Evolutionary conservation across 2,113 vertebrate species (phyloP), one percentile per base, ranked within the genome.

Genomic region (Myrmecophaga tridactyla): DNA sequence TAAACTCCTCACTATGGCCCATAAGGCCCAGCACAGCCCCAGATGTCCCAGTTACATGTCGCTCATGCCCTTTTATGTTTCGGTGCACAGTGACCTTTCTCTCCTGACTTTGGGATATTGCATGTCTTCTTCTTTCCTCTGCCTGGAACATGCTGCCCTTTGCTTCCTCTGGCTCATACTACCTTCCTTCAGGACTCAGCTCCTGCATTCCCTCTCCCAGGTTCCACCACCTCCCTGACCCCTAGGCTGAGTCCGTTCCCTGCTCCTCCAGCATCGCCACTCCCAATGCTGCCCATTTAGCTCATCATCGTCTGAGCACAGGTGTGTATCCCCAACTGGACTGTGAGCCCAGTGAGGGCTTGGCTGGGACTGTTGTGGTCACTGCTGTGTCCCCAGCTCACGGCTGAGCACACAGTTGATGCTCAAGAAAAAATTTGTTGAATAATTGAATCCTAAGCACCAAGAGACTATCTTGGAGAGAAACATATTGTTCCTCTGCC

Each of bases 251-350:
- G 27, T n/a, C 43, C 48, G 23, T 7, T 6, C 15, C 17, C 15
- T 1, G 27, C 5, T 25, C 36, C 39, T 8, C 17, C 10, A 2
- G 20, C 9, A 3, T 3, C 3, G 2, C 34, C 31, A 12, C 39
- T 43, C 23, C 15, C 23, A n/a, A 25, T 34, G 63, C 53, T 67
- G 60, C 27, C 25, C 58, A 1, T 77, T 88, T 3, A 31, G 46
- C 20, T 46, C 58, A 46, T 43, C 67, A 43, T n/a, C 58, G 13
- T 80, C 21, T 39, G 46, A 31, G 43, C 34, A 36, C 10, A 6
- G 65, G 3, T 48, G 36, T 65, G n/a, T 56, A 29, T 67, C 48
- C 63, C 20, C 51, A 6, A 3, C 9, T 17, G 53, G 41, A 29
- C 43, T 20, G 34, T 34, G 70, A 81, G 75, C 10, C 51, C 21